Conservation (phyloP, 2,113 vertebrate species). For the Fulica atra region DNA sequence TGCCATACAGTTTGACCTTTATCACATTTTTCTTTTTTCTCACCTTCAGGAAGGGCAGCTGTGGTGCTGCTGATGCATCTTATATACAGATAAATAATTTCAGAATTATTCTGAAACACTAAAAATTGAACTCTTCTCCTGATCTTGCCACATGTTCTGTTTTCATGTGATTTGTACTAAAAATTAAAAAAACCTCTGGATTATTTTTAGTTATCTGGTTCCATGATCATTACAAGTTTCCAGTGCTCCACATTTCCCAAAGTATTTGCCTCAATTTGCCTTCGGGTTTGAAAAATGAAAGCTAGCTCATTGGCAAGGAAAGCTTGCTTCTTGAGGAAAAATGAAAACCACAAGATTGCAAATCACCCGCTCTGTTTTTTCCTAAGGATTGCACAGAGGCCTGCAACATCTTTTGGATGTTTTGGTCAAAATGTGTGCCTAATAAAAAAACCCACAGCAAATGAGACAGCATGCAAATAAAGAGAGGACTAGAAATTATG, state of each 20-base stretch:
- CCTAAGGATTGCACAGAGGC: not conserved
- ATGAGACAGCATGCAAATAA: not conserved
- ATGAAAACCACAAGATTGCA: not conserved
- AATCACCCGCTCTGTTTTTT: not conserved
- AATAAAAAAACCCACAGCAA: not conserved
- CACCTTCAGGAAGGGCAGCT: not conserved
- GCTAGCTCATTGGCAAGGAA: not conserved
- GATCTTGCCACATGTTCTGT: not conserved
- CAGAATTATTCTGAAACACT: not conserved
- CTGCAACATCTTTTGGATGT: not conserved
- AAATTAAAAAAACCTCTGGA: not conserved
- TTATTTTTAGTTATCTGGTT: not conserved
- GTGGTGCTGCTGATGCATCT: not conserved
- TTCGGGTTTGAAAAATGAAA: not conserved
- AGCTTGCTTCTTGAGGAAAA: not conserved
- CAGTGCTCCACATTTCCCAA: not conserved
- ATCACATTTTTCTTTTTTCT: constrained; percentile 29
- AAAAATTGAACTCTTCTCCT: not conserved
- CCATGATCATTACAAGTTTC: not conserved
- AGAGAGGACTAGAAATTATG: not conserved
- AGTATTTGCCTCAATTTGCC: not conserved
- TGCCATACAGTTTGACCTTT: constrained; percentile 22
- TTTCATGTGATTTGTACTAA: not conserved
- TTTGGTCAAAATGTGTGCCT: not conserved
- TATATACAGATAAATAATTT: not conserved